A percentile compares a stretch with the other conserved stretches of the same genome.
These are phyloP conservation scores for Nemotelus nigrinus DNA, from an alignment of 2,888 invertebrate genomes.

Conservation along the genomic window DNA sequence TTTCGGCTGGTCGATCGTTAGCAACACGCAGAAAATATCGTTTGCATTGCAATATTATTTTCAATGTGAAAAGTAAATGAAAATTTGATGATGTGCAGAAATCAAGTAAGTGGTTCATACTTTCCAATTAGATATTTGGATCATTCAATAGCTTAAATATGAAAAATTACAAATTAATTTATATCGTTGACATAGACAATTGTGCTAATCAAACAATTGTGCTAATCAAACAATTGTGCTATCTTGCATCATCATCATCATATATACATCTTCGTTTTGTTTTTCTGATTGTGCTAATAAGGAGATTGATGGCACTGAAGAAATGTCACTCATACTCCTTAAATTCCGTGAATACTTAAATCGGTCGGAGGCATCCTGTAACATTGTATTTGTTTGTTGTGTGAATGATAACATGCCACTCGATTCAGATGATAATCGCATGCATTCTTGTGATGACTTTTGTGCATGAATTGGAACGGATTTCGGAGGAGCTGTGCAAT, in stretches of 20 bases:
- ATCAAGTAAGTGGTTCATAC: no score
- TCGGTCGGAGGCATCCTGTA: slow-evolving; percentile 54
- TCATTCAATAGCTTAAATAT: no score
- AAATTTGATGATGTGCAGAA: no score
- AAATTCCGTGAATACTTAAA: slow-evolving; percentile 57
- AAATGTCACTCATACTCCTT: slow-evolving; percentile 49
- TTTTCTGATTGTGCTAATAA: slow-evolving; percentile 3
- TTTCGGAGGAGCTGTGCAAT: slow-evolving; percentile 74
- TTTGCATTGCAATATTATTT: no score
- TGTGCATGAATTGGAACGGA: background rate
- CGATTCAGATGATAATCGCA: background rate
- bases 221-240: slow-evolving; percentile 77
- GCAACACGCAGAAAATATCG: no score
- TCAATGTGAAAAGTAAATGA: no score
- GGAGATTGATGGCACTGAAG: slow-evolving; percentile 1
- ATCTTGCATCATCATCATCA: slow-evolving; percentile 63
- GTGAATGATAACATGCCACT: slow-evolving; percentile 2
- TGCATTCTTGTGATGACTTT: slow-evolving; percentile 3
- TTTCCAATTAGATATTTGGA: no score
- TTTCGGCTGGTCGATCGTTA: no score
- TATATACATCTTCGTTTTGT: slow-evolving; percentile 32
- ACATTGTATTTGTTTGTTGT: slow-evolving; percentile 28
- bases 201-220: slow-evolving; percentile 73
- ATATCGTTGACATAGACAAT: slow-evolving; percentile 80
- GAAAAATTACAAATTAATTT: slow-evolving; percentile 65